phyloP scores from a whole-genome alignment of 2,113 vertebrate species.

The Nansenia antarctica region DNA sequence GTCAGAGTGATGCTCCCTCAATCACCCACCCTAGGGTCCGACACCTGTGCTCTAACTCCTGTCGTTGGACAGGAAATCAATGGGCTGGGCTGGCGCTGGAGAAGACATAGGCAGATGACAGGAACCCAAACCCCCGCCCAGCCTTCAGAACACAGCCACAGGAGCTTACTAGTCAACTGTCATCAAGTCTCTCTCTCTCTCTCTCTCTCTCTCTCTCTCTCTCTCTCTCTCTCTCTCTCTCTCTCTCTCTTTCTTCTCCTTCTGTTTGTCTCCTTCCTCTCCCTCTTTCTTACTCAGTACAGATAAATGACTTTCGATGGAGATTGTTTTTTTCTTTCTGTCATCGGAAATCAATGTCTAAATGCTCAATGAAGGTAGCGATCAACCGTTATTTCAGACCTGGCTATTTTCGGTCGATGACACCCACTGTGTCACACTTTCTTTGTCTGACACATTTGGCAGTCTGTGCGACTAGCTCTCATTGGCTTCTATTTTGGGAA shows the following conservation, averaged over 20 bases:
- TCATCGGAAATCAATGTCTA: not conserved
- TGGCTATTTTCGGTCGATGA: not conserved
- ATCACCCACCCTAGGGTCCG: slow-evolving; percentile 39
- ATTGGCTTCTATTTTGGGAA: slow-evolving; percentile 13
- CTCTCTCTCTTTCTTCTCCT: not conserved
- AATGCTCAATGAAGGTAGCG: not conserved
- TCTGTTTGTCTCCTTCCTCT: slow-evolving; percentile 16
- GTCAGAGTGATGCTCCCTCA: slow-evolving; percentile 38
- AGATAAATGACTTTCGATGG: not conserved
- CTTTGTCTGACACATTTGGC: not conserved
- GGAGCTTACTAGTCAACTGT: slow-evolving; percentile 6
- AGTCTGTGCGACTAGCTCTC: slow-evolving; percentile 8
- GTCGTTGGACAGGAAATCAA: slow-evolving; percentile 63
- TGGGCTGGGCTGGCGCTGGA: slow-evolving; percentile 20
- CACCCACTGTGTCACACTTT: not conserved
- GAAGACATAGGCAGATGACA: not conserved
- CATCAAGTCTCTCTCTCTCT: not conserved
- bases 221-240: not conserved
- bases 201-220: not conserved
- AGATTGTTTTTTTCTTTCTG: not conserved
- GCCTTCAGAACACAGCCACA: slow-evolving; percentile 8
- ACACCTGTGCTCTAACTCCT: slow-evolving; percentile 48
- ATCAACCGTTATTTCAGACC: not conserved
- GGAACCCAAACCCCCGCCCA: slow-evolving; percentile 14
- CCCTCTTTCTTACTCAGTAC: slow-evolving; percentile 1